Base-by-base conservation (phyloP, 2,888 invertebrate genomes). In the Oscheius onirici region DNA sequence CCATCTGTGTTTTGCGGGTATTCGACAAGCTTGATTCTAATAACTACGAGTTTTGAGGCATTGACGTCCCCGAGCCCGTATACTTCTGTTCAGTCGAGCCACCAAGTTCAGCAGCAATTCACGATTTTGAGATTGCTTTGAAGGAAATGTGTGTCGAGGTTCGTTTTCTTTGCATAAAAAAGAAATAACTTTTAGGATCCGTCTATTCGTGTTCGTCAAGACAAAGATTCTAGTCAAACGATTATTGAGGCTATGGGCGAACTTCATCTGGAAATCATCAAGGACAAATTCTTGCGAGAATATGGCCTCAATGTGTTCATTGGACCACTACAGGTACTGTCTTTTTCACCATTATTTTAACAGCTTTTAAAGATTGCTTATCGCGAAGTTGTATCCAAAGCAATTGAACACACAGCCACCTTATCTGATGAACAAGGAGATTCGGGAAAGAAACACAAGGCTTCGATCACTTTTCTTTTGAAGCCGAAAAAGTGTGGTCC, bases 61-160 rank as follows among this genome's bases (percentile, higher is more conserved):
- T 93, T 0, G 91, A 91, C 54, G 89, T 95, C 72, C 96, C 96
- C 0, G 93, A 95, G 86, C 95, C 99, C 0, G 99, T 99, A 0
- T 97, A 96, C 89, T 93, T 96, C 87, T 97, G 97, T 88, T 93
- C 95, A 0, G 92, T 99, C 76, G 97, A 99, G 89, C 93, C 97
- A 90, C 97, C 97, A 3, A 77, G 78, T n/a, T 68, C 69, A 22
- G 73, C 69, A 3, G 65, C 76, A 8, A 71, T 72, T 20, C 75
- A 81, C 6, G 55, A 73, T 10, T 83, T 87, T 58, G 83, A 85
- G 40, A 69, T 69, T 26, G 87, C 87, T 1, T 75, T 87, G 49
- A 69, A 72, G 8, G 82, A 84, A 61, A 55, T 57, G 2, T 60
- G 52, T 3, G 28, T 41, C 11, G 52, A 84, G 71, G n/a, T n/a